A percentile compares a stretch with the other conserved stretches of the same genome.
Evolutionary conservation across 2,797 vertebrate species (phyloP).

Genomic region (Notoglanidium macrostoma): DNA sequence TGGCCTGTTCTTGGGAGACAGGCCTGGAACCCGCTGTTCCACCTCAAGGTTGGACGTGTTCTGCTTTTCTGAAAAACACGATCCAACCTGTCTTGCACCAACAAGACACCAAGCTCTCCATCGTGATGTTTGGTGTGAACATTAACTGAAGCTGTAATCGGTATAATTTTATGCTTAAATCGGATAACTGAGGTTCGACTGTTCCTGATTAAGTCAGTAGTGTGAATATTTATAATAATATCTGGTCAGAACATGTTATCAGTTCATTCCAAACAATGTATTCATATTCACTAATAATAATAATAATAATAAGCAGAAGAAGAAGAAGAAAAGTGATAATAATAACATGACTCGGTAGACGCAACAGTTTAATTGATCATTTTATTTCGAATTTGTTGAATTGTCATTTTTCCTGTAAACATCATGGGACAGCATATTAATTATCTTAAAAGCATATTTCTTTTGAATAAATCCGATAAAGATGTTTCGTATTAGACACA

Average conservation of each 20-base stretch:
- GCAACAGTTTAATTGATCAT: neutral
- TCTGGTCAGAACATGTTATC: neutral
- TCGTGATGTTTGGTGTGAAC: neutral
- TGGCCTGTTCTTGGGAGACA: neutral
- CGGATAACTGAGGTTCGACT: neutral
- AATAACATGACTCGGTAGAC: neutral
- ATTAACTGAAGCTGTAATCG: neutral
- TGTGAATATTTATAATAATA: neutral
- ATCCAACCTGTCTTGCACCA: neutral
- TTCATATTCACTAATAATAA: neutral
- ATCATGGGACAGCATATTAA: neutral
- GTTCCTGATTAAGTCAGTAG: neutral
- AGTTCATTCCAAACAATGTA: neutral
- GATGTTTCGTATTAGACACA: neutral
- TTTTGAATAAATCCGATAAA: neutral
- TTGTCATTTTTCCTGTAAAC: neutral
- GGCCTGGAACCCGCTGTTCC: neutral
- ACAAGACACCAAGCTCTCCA: neutral
- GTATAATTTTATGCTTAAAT: neutral
- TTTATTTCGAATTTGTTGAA: neutral
- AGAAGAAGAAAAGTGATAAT: neutral
- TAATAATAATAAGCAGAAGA: neutral
- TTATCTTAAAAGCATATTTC: no score
- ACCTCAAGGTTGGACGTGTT: neutral
- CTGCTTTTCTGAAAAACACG: neutral